Base-by-base conservation (phyloP, 2,113 vertebrate genomes). In the Pseudonaja textilis region DNA sequence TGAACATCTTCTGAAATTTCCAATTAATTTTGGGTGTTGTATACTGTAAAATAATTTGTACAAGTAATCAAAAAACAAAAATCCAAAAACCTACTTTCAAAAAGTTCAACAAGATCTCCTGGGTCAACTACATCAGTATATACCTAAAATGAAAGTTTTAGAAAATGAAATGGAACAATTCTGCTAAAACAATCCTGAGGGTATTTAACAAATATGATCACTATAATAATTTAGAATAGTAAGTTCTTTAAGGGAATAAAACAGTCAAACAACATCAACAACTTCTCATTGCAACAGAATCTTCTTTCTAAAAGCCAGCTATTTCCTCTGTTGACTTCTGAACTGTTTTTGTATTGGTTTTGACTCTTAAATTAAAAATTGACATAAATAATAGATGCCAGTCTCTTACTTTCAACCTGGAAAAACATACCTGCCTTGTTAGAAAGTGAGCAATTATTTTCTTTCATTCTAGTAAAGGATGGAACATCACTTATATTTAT, bases 71-170 rank as follows among this genome's bases (percentile, higher is more conserved):
- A 42, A 55, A 85, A 29, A 69, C 23, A 52, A 91, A 55, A 93
- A 96, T 89, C 42, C 0, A 56, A 94, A 59, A 94, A 94, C 98
- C 96, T 98, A 99, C 99, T 88, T 97, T 99, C 98, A 42, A 99
- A 98, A 95, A 98, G 98, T 94, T 98, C 97, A 97, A 98, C 98
- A 96, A 99, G 97, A 97, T 98, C 97, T 98, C 98, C 98, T 95
- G 98, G 99, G 97, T 99, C 99, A 97, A 98, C 97, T 93, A 97
- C 95, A 88, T 98, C 97, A 4, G 97, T 93, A 97, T 99, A 99
- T 88, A 95, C 97, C 99, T 99, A 91, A 54, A 93, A 92, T 55
- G 94, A 96, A 96, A 0, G 95, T 93, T 57, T 29, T 91, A 93
- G 92, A 94, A 52, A 88, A 90, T 59, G 5, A 89, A 89, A 89